Base-by-base conservation (phyloP, 2,113 vertebrate species). In the Siniperca chuatsi region DNA sequence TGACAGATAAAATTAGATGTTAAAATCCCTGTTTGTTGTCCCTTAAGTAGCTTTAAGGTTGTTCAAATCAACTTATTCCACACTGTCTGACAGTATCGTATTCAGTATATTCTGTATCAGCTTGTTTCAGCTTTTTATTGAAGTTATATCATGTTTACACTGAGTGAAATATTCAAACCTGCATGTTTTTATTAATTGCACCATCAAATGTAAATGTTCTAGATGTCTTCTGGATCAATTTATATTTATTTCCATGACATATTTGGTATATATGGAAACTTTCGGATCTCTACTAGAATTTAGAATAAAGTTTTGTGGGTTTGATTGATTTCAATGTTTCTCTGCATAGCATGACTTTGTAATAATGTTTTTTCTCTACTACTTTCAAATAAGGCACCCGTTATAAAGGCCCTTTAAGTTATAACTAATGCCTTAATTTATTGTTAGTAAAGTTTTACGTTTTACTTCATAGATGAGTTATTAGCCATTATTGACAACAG, bases 321-420 rank as follows among this genome's bases (percentile, higher is more conserved):
- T 62, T 69, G 33, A 50, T 35, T 29, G 29, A 29, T 29, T 29
- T 29, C 5, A 40, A 11, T 61, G 58, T 72, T 71, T 82, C 42
- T 54, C 60, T 62, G n/a, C 69, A 50, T 79, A 87, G 64, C 29
- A 29, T 29, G 29, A 29, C 29, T 29, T 29, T 29, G 29, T 29
- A 29, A 29, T 29, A 29, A 29, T 29, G 29, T 29, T 29, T 29
- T 29, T 29, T 29, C 29, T 29, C 29, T 29, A 29, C 29, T 29
- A 29, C 29, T 29, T 29, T 29, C 29, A 2, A 29, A 29, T 29
- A 29, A 29, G 29, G 1, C 29, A 29, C 29, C 29, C 2, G 29
- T 29, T 29, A 29, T 29, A 29, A 29, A 29, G 29, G 29, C 29
- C 29, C 29, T 29, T 29, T 29, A 29, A 29, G 29, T 29, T 29